phyloP scores from a whole-genome alignment of 2,888 invertebrate species.

The Erebia aethiops region DNA sequence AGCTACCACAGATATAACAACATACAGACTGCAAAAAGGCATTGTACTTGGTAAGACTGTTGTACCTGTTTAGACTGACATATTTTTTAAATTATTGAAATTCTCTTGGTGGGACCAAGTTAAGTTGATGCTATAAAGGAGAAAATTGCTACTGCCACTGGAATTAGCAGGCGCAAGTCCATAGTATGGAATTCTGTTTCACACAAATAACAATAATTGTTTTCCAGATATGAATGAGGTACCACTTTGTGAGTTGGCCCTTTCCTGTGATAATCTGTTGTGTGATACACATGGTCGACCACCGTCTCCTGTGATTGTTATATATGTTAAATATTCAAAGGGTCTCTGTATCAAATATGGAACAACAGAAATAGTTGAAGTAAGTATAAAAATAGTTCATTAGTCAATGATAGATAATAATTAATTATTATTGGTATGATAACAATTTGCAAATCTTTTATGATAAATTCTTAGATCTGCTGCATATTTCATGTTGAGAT shows the following conservation, averaged over 20 bases:
- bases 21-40: slow-evolving; percentile 87
- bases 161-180: too few relatives aligned
- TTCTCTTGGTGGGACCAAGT: not conserved
- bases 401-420: not conserved
- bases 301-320: slow-evolving; percentile 92
- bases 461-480: too few relatives aligned
- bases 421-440: too few relatives aligned
- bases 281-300: slow-evolving; percentile 93
- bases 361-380: slow-evolving; percentile 94
- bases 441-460: too few relatives aligned
- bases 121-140: too few relatives aligned
- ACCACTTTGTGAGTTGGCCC: slow-evolving; percentile 92
- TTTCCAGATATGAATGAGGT: slow-evolving; percentile 90
- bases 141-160: too few relatives aligned
- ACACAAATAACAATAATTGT: not conserved
- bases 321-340: slow-evolving; percentile 85
- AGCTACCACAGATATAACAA: slow-evolving; percentile 86
- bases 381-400: slow-evolving; percentile 55
- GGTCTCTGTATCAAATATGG: slow-evolving; percentile 92
- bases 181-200: too few relatives aligned
- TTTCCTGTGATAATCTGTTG: slow-evolving; percentile 94
- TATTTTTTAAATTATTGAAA: not conserved
- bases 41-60: slow-evolving; percentile 84
- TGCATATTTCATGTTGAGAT: too few relatives aligned
- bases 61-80: too few relatives aligned